Percentiles rank a stretch among this genome's conserved stretches.
phyloP scores from a whole-genome alignment of 2,113 vertebrate species.

The Thunnus maccoyii region DNA sequence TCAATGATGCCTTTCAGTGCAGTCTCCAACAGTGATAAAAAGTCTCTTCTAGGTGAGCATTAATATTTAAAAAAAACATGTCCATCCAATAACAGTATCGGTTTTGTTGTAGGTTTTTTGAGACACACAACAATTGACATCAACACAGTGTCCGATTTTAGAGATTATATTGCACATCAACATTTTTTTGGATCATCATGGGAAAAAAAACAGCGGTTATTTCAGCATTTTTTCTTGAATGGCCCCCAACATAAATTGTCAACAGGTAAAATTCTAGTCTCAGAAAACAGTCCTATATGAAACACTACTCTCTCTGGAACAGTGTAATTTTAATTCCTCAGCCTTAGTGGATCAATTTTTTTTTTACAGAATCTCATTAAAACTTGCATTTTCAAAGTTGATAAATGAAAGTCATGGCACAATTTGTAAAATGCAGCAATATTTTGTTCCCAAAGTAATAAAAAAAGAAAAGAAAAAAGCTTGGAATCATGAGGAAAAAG shows the following conservation, averaged over 20 bases:
- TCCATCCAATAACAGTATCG: neutral
- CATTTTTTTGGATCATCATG: neutral
- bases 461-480: neutral
- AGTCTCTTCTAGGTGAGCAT: too few species aligned
- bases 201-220: constrained; percentile 22
- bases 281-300: constrained; percentile 19
- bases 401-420: constrained; percentile 9
- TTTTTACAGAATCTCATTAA: too few species aligned
- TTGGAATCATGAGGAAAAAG: constrained; percentile 10
- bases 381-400: neutral
- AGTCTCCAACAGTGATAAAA: constrained; percentile 35
- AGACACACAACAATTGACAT: constrained; percentile 6
- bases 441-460: constrained; percentile 19
- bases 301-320: neutral
- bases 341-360: too few species aligned
- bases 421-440: constrained; percentile 29
- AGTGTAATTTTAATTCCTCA: constrained; percentile 7
- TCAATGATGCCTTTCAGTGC: constrained; percentile 22
- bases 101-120: neutral
- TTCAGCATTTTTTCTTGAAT: neutral
- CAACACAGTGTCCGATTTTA: neutral
- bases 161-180: constrained; percentile 30
- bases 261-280: constrained; percentile 3
- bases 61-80: too few species aligned
- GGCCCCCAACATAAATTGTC: neutral